These are phyloP conservation scores for Pasiphila rectangulata DNA, from an alignment of 2,888 invertebrate genomes.

Conservation along the genomic window DNA sequence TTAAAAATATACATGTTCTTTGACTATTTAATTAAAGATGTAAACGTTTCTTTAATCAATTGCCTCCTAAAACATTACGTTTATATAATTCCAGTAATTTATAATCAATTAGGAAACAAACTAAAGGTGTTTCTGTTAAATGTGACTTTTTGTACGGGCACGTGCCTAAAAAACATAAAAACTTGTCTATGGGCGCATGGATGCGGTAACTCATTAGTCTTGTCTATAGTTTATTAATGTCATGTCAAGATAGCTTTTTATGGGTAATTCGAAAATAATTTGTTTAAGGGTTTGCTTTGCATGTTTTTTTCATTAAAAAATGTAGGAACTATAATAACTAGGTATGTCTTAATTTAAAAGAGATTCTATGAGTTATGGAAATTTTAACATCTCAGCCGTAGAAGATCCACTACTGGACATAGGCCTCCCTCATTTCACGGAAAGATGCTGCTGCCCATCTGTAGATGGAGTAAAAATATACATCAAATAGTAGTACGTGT, in stretches of 20 bases:
- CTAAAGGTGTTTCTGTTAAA: conserved; percentile 45
- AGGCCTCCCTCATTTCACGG: too few species aligned
- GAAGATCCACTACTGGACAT: too few species aligned
- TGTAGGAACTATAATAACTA: too few species aligned
- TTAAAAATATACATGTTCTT: too few species aligned
- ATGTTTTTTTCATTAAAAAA: too few species aligned
- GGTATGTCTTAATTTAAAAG: too few species aligned
- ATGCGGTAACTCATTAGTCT: conserved; percentile 23
- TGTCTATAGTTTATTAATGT: conserved; percentile 9
- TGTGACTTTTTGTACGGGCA: conserved; percentile 41
- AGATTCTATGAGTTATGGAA: too few species aligned
- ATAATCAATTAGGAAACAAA: conserved; percentile 56
- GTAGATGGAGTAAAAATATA: too few species aligned
- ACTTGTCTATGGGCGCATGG: conserved; percentile 30
- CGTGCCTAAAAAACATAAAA: conserved; percentile 42
- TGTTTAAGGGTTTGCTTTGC: too few species aligned
- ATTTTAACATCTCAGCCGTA: too few species aligned
- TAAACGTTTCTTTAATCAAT: conserved; percentile 10
- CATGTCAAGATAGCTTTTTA: conserved; percentile 13
- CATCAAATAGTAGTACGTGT: too few species aligned
- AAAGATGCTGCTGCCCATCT: too few species aligned
- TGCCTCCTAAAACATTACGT: conserved; percentile 14
- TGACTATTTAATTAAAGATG: conserved; percentile 5
- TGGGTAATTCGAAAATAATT: conserved; percentile 25
- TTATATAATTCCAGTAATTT: conserved; percentile 39